phyloP scores from a whole-genome alignment of 2,888 invertebrate species.

The Chromoteleia sp. region DNA sequence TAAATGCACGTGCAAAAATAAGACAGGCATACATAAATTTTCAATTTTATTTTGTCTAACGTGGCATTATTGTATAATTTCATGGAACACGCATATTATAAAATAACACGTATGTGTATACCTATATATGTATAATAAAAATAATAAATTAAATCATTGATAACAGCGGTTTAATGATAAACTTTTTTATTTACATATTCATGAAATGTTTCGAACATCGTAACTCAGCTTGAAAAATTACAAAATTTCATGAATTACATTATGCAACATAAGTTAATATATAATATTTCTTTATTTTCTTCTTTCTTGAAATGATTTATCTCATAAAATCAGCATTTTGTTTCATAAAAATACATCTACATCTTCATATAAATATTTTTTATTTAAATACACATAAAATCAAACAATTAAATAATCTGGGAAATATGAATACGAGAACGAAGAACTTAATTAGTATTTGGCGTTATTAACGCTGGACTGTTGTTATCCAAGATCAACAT shows the following conservation, averaged over 20 bases:
- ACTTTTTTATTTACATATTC: slow-evolving; percentile 32
- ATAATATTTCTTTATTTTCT: neutral
- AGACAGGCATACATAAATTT: too few species aligned
- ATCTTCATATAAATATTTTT: slow-evolving; percentile 21
- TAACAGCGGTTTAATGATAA: slow-evolving; percentile 11
- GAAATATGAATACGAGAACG: neutral
- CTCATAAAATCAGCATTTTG: slow-evolving; percentile 6
- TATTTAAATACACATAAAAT: slow-evolving; percentile 17
- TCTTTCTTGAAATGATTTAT: neutral
- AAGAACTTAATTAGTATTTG: slow-evolving; percentile 57
- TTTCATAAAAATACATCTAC: slow-evolving; percentile 42
- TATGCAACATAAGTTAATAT: neutral
- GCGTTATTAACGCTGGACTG: slow-evolving; percentile 69
- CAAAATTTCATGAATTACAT: slow-evolving; percentile 2
- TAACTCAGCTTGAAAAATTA: neutral
- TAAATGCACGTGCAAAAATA: too few species aligned
- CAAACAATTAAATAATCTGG: slow-evolving; percentile 17
- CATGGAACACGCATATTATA: too few species aligned
- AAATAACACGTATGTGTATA: too few species aligned
- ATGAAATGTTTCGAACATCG: slow-evolving; percentile 4
- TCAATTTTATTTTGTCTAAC: too few species aligned
- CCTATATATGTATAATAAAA: too few species aligned
- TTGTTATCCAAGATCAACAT: slow-evolving; percentile 74
- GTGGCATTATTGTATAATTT: too few species aligned
- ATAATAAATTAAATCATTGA: neutral